A percentile compares a stretch with the other conserved stretches of the same genome.
These are phyloP conservation scores for Gallinago media DNA, from an alignment of 2,113 vertebrate species.

Conservation along the genomic window DNA sequence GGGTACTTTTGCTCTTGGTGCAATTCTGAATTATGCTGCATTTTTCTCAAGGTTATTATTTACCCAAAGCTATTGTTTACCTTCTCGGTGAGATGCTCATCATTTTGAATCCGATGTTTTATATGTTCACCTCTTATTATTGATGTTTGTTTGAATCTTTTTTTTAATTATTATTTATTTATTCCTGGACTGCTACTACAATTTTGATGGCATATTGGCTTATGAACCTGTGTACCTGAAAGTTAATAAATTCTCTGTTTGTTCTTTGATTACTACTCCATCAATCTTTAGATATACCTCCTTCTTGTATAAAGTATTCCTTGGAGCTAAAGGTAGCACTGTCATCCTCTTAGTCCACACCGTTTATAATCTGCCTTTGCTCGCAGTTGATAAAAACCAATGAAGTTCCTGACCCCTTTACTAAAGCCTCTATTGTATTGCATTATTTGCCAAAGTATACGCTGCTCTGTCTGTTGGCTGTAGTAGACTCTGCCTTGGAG, in stretches of 20 bases:
- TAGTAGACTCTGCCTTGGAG: neutral
- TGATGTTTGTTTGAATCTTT: neutral
- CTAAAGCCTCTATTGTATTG: neutral
- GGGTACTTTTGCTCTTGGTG: neutral
- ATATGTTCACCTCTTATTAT: neutral
- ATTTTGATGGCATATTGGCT: neutral
- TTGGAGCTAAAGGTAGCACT: neutral
- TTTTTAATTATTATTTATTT: neutral
- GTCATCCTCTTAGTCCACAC: neutral
- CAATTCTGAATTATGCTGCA: neutral
- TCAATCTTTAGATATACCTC: neutral
- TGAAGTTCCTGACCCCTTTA: neutral
- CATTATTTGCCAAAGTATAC: neutral
- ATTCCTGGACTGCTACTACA: neutral
- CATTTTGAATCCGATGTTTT: neutral
- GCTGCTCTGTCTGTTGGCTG: neutral
- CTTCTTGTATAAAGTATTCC: neutral
- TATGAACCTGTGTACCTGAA: neutral
- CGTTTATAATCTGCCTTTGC: neutral
- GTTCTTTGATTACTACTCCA: neutral
- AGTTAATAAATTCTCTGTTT: slow-evolving; percentile 3
- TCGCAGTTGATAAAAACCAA: neutral
- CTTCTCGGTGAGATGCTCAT: neutral
- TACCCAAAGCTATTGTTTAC: neutral
- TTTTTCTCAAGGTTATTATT: slow-evolving; percentile 5